Conservation (phyloP, 2,888 invertebrate species). For the Andrena minutula region DNA sequence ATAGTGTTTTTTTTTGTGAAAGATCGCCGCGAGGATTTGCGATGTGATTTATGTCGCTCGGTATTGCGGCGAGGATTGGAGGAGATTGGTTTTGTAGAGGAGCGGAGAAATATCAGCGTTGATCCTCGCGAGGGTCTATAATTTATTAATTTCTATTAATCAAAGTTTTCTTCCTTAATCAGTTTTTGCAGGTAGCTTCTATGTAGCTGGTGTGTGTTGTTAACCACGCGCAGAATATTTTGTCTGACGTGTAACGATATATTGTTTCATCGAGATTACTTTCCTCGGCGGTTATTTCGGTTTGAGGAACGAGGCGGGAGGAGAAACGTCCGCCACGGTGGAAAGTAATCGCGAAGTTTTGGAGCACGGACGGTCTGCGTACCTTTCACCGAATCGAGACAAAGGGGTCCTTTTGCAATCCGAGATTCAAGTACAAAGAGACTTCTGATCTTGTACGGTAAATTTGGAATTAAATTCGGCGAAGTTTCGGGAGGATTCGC, state of each 20-base stretch:
- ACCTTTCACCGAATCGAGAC: neutral
- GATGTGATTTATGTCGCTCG: neutral
- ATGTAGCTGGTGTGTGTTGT: slow-evolving; percentile 69
- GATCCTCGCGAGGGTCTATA: slow-evolving; percentile 60
- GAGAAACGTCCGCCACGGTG: slow-evolving; percentile 9
- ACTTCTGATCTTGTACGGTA: neutral
- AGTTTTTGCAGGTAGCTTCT: slow-evolving; percentile 80
- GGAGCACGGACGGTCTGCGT: slow-evolving; percentile 35
- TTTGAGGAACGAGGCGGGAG: slow-evolving; percentile 24
- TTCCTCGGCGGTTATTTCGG: slow-evolving; percentile 29
- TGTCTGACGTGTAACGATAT: slow-evolving; percentile 50
- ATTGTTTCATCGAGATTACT: slow-evolving; percentile 58
- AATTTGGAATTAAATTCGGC: too few relatives aligned
- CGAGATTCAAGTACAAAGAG: too few relatives aligned
- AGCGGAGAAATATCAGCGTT: too few relatives aligned
- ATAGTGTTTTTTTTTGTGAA: slow-evolving; percentile 10
- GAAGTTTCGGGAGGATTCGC: too few relatives aligned
- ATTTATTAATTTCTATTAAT: slow-evolving; percentile 63
- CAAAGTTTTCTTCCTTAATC: slow-evolving; percentile 67
- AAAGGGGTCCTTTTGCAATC: too few relatives aligned
- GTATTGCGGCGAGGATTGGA: too few relatives aligned
- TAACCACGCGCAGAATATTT: slow-evolving; percentile 69
- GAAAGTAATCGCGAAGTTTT: slow-evolving; percentile 52
- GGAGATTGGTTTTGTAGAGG: too few relatives aligned
- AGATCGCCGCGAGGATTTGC: slow-evolving; percentile 50